phyloP scores from a whole-genome alignment of 2,113 vertebrate species.

The Alexandromys fortis region DNA sequence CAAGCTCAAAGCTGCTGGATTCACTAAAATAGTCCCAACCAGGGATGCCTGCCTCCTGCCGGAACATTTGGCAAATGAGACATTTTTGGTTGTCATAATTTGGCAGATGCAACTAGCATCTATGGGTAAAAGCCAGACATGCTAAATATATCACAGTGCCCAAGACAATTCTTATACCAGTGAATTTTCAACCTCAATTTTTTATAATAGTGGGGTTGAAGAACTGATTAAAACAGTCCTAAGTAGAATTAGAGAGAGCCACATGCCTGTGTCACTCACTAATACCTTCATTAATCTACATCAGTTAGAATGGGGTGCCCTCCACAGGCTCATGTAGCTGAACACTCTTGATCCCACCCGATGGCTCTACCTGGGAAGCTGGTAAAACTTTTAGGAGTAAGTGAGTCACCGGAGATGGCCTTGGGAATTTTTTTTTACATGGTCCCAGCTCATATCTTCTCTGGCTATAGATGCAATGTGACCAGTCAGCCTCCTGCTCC shows the following conservation, averaged over 20 bases:
- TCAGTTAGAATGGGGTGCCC: background rate
- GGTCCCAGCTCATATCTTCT: background rate
- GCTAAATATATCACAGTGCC: background rate
- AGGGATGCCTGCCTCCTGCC: background rate
- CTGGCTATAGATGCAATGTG: background rate
- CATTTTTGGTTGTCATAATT: background rate
- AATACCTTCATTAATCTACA: background rate
- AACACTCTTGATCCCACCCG: background rate
- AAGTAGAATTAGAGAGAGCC: background rate
- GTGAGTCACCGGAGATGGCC: background rate
- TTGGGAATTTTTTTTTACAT: background rate
- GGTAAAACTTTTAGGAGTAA: background rate
- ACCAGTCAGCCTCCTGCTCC: background rate
- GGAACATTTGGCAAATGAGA: background rate
- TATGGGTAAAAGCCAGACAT: background rate
- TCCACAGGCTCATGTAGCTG: background rate
- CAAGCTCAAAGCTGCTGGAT: background rate
- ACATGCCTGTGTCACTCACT: background rate
- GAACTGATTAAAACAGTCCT: background rate
- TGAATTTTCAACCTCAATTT: background rate
- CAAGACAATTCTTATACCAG: background rate
- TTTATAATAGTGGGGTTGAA: background rate
- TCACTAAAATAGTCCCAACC: background rate
- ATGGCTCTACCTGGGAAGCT: background rate
- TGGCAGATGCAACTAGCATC: background rate